Evolutionary conservation across 2,113 vertebrate genomes (phyloP), one percentile per base, ranked within the genome.

Genomic region (Coracopsis vasa): DNA sequence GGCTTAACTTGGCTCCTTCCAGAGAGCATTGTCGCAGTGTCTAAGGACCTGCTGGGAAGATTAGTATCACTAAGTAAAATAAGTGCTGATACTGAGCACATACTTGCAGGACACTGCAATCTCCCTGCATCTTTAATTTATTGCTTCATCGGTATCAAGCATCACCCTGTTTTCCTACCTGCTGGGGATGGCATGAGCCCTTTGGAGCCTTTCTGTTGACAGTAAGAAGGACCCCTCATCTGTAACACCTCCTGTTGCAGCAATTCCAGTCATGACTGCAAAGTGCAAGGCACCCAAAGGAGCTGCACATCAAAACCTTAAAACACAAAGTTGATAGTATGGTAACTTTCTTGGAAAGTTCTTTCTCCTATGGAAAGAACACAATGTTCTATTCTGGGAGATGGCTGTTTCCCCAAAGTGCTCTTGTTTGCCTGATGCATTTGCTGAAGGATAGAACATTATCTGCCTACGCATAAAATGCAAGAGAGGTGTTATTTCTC

Each of bases 371-470:
- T 9, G 25, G 88, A 70, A 91, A 88, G 74, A 95, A 47, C 27
- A 58, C 33, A 31, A 5, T 11, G 37, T 80, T 75, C 93, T 97
- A 69, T 97, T 97, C 96, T 83, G 67, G 80, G 92, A 96, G 88
- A 91, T 12, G 17, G 79, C 42, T 94, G 44, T 79, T 92, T 83
- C 77, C 79, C 37, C 78, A 67, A 80, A 61, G 70, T 72, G 78
- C 66, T 91, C 74, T 79, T 28, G 4, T 94, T 88, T 86, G 80
- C 50, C 79, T 96, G 94, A 95, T 95, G 86, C 90, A 90, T 82
- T 89, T 95, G 73, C 84, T 91, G 92, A 96, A 74, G 44, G 80
- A 86, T 14, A 45, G 90, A 70, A 88, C 51, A 61, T 95, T 94
- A 88, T 72, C 95, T 91, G 54, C 93, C 92, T 77, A 96, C 44